phyloP scores from a whole-genome alignment of 64 coral and sea anemone genomes.

The Catalaphyllia jardinei region DNA sequence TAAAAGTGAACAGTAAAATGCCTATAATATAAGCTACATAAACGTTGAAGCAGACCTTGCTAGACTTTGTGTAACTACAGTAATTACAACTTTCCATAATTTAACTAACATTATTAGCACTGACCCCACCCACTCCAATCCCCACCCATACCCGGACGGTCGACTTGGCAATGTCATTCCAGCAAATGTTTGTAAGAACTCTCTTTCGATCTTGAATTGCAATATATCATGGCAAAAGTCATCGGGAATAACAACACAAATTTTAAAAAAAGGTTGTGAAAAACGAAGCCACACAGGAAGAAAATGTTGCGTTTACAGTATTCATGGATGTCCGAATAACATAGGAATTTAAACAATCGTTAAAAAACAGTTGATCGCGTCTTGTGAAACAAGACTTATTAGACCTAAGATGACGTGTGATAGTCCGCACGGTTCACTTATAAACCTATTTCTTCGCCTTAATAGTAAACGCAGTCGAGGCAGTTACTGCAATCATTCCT shows the following conservation, averaged over 20 bases:
- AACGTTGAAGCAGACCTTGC: too few species aligned
- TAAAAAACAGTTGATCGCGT: neutral
- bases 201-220: neutral
- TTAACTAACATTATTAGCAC: too few species aligned
- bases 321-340: neutral
- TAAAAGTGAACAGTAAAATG: too few species aligned
- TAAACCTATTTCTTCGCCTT: slow-evolving; percentile 16
- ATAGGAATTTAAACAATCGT: neutral
- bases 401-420: neutral
- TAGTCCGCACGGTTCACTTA: neutral
- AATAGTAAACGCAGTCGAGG: neutral
- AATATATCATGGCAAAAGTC: neutral
- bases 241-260: neutral
- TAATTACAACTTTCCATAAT: too few species aligned
- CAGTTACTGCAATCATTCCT: slow-evolving; percentile 84
- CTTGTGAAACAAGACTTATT: neutral
- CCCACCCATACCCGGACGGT: neutral
- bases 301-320: neutral
- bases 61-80: too few species aligned
- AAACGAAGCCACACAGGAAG: neutral
- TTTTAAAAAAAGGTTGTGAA: neutral
- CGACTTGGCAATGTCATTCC: neutral
- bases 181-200: neutral
- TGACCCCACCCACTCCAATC: too few species aligned
- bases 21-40: too few species aligned